These are phyloP conservation scores for Caenorhabditis sinica DNA, from an alignment of 2,888 invertebrate species.

Conservation along the genomic window DNA sequence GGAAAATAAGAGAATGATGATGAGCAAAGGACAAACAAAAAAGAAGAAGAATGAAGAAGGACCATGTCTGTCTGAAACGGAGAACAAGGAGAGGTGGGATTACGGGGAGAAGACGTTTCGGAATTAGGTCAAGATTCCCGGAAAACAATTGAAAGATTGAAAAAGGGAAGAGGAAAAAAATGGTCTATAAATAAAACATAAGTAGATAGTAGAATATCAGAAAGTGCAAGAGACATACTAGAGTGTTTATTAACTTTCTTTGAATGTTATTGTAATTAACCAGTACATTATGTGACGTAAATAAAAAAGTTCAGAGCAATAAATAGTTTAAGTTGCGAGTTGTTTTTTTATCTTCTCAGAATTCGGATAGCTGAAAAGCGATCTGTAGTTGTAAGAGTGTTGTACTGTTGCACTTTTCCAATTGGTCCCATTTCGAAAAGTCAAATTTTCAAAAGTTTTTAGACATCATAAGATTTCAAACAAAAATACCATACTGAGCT, in stretches of 20 bases:
- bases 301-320: background rate
- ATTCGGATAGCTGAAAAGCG: no score
- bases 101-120: conserved; percentile 17
- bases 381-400: no score
- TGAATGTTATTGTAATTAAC: background rate
- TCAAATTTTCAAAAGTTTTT: no score
- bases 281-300: background rate
- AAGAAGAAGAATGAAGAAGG: conserved; percentile 7
- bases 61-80: conserved; percentile 22
- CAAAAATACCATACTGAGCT: no score
- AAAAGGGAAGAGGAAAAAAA: background rate
- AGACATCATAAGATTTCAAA: no score
- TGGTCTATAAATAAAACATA: conserved; percentile 9
- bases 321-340: background rate
- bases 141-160: conserved; percentile 32
- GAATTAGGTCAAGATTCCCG: conserved; percentile 38
- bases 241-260: background rate
- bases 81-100: conserved; percentile 33
- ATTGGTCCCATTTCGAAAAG: no score
- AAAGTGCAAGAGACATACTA: background rate
- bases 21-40: conserved; percentile 12
- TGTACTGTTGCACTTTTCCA: no score
- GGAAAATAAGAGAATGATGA: background rate
- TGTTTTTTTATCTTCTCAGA: no score
- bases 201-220: background rate